Conservation (phyloP, 2,113 vertebrate species). For the Pseudopipra pipra region DNA sequence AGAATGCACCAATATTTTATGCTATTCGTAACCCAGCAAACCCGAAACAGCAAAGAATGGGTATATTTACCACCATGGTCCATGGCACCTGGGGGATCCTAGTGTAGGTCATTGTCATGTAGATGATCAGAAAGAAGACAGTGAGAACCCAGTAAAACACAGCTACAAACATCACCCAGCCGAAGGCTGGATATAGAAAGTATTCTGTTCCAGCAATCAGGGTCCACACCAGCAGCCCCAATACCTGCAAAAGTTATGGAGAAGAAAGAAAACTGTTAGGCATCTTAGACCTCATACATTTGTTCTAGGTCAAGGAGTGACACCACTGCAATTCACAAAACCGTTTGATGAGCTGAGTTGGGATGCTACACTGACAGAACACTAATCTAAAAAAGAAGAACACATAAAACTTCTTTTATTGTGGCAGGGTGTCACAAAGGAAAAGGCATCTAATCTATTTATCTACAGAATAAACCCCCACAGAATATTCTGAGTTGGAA, state of each 20-base stretch:
- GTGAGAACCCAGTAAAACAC: conserved; percentile 91
- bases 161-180: conserved; percentile 93
- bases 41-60: not conserved
- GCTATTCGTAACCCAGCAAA: not conserved
- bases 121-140: conserved; percentile 85
- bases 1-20: not conserved
- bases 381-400: not conserved
- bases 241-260: conserved; percentile 72
- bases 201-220: conserved; percentile 90
- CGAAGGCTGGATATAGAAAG: conserved; percentile 81
- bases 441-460: not conserved
- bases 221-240: conserved; percentile 92
- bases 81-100: conserved; percentile 87
- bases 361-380: not conserved
- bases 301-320: accelerated
- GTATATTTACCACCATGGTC: conserved; percentile 84
- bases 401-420: not conserved
- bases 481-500: not conserved
- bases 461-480: not conserved
- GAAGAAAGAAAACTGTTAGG: not conserved
- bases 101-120: conserved; percentile 84
- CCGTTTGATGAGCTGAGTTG: not conserved
- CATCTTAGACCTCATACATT: not conserved
- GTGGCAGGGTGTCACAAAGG: not conserved
- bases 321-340: not conserved